Conservation (phyloP, 2,113 vertebrate species). For the Dicerorhinus sumatrensis region DNA sequence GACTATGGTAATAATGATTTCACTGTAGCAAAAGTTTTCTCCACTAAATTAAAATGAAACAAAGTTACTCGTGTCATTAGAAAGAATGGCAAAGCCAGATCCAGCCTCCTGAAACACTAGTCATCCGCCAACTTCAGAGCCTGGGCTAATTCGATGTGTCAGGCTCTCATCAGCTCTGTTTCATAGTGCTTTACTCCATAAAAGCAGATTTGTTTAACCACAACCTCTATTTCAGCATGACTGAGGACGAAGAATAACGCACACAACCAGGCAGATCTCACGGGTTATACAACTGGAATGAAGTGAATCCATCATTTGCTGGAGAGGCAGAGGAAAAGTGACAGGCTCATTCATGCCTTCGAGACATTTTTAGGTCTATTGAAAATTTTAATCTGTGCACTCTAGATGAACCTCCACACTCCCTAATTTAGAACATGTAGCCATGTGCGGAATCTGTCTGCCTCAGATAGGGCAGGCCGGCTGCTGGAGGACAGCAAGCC, state of each 20-base stretch:
- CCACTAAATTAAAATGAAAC: constrained; percentile 15
- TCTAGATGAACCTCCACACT: constrained; percentile 91
- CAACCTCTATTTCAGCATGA: constrained; percentile 92
- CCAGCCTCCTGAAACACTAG: constrained; percentile 83
- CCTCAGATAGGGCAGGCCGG: constrained; percentile 80
- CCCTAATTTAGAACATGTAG: constrained; percentile 88
- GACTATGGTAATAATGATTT: background rate
- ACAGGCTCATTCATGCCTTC: constrained; percentile 94
- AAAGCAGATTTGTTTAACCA: constrained; percentile 95
- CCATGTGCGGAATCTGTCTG: constrained; percentile 83
- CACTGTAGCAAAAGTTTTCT: background rate
- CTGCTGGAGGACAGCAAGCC: constrained; percentile 80
- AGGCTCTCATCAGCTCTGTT: constrained; percentile 97
- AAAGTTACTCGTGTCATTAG: constrained; percentile 4
- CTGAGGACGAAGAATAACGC: constrained; percentile 85
- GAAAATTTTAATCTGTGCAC: constrained; percentile 94
- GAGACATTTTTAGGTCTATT: constrained; percentile 94
- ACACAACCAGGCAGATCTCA: constrained; percentile 86
- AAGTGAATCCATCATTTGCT: constrained; percentile 88
- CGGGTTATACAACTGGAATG: constrained; percentile 84
- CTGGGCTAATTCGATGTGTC: constrained; percentile 92
- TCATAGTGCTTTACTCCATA: constrained; percentile 91
- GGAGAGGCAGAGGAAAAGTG: constrained; percentile 90
- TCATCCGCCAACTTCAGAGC: constrained; percentile 82
- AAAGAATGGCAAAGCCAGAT: constrained; percentile 27